Evolutionary conservation across 2,888 invertebrate species (phyloP).

Genomic region (Chaetogeoica ovagalla): DNA sequence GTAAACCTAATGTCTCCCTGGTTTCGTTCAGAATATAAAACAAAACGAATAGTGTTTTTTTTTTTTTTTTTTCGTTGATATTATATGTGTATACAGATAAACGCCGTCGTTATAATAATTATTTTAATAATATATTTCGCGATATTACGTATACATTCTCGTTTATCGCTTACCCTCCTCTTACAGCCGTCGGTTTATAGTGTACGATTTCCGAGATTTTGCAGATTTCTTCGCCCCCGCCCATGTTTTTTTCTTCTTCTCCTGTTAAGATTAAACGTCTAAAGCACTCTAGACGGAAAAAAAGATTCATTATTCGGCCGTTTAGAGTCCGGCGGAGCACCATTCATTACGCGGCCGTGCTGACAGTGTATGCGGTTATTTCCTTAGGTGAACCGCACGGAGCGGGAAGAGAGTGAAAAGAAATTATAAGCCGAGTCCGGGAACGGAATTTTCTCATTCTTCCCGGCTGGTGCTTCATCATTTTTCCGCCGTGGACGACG

Average conservation of each 20-base stretch:
- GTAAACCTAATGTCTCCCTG: too few relatives aligned
- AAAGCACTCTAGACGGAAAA: conserved; percentile 28
- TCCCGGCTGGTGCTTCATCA: conserved; percentile 38
- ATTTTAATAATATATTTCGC: too few relatives aligned
- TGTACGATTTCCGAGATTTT: too few relatives aligned
- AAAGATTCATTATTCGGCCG: conserved; percentile 50
- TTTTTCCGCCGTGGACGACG: conserved; percentile 34
- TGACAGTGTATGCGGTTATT: conserved; percentile 47
- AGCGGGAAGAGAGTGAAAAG: conserved; percentile 7
- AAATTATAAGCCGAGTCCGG: conserved; percentile 41
- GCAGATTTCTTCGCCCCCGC: too few relatives aligned
- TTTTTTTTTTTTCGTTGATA: too few relatives aligned
- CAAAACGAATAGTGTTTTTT: too few relatives aligned
- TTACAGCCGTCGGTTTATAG: too few relatives aligned
- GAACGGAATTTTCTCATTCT: conserved; percentile 44
- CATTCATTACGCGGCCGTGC: conserved; percentile 36
- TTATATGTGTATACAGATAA: too few relatives aligned
- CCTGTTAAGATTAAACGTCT: conserved; percentile 33
- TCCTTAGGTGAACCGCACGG: conserved; percentile 8
- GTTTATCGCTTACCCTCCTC: too few relatives aligned
- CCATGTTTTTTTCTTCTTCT: background rate
- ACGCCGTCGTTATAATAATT: too few relatives aligned
- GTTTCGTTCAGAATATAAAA: too few relatives aligned
- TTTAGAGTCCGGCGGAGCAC: conserved; percentile 37
- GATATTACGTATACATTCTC: too few relatives aligned